Evolutionary conservation across 2,113 vertebrate species (phyloP), one percentile per base, ranked within the genome.

Genomic region (Lamprotornis superbus): DNA sequence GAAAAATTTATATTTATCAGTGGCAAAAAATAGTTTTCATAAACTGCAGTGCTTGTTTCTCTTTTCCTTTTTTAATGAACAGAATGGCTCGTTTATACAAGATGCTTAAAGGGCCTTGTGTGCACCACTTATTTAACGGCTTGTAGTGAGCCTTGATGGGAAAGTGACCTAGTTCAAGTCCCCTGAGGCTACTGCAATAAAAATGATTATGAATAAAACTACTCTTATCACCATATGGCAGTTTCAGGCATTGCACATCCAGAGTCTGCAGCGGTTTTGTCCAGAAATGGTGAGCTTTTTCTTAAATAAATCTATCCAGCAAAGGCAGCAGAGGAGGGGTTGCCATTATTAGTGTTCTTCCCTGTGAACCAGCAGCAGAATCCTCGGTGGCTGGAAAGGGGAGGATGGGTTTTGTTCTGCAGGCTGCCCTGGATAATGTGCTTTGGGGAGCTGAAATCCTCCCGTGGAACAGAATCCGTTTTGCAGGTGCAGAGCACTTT

Each of bases 151-250:
- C 91, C 74, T 82, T 79, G 95, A 84, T 96, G 95, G 93, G 94
- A 94, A 95, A 82, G 93, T 96, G 96, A 97, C 96, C 96, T 97
- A 97, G 95, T 97, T 97, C 94, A 93, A 91, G 89, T 91, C 96
- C 93, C 93, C 1, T 0, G 91, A 95, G 95, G 96, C 94, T 84
- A 65, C 83, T 93, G 96, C 95, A 92, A 78, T 92, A 91, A 87
- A 81, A 95, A 94, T 68, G 35, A 91, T 94, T 87, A 87, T 87
- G 89, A 95, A 93, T 79, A 96, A 95, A 96, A 95, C 89, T 94
- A 56, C 92, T 95, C 87, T 64, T 96, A 89, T 95, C 92, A 71
- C 95, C 93, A 94, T 95, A 97, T 95, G 95, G 90, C 94, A 64
- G 86, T 84, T 90, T 68, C 80, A 92, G 93, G 94, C 90, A 33